Percentiles rank a stretch among this genome's conserved stretches.
Evolutionary conservation across 1,140 invertebrate genomes (phyloP).

Genomic region (Heliothis subflexa): DNA sequence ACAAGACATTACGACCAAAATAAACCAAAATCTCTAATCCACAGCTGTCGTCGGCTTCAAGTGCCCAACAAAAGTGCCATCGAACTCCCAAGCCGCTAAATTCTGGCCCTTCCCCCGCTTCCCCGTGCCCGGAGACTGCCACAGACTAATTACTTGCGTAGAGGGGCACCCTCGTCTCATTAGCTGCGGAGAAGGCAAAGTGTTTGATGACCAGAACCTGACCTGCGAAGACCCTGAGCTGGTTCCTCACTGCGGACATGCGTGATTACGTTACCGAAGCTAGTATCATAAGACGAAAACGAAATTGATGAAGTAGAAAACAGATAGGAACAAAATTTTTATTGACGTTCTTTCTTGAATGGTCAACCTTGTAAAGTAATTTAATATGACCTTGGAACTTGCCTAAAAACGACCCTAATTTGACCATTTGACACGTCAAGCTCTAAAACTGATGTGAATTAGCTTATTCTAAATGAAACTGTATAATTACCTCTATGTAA

Average conservation of each 20-base stretch:
- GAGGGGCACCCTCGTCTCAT: slow-evolving; percentile 94
- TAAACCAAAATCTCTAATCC: background rate
- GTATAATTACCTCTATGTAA: background rate
- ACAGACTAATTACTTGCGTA: slow-evolving; percentile 95
- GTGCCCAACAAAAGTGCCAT: slow-evolving; percentile 93
- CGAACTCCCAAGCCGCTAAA: slow-evolving; percentile 91
- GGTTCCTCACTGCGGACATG: slow-evolving; percentile 87
- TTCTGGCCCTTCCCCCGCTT: slow-evolving; percentile 97
- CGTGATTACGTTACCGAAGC: slow-evolving; percentile 55
- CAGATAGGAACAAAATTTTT: background rate
- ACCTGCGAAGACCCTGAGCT: slow-evolving; percentile 94
- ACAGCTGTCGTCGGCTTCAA: slow-evolving; percentile 93
- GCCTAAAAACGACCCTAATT: no score
- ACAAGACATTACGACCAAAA: no score
- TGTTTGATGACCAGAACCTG: slow-evolving; percentile 93
- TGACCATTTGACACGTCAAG: background rate
- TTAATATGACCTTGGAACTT: background rate
- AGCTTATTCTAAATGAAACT: background rate
- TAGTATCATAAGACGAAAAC: slow-evolving; percentile 62
- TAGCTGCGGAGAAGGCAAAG: slow-evolving; percentile 94
- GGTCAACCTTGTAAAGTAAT: background rate
- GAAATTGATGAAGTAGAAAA: slow-evolving; percentile 21
- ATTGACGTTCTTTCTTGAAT: no score
- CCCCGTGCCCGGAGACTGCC: slow-evolving; percentile 93
- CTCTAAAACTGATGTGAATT: no score